Conservation (phyloP, 1,140 invertebrate genomes). For the Dryas iulia region DNA sequence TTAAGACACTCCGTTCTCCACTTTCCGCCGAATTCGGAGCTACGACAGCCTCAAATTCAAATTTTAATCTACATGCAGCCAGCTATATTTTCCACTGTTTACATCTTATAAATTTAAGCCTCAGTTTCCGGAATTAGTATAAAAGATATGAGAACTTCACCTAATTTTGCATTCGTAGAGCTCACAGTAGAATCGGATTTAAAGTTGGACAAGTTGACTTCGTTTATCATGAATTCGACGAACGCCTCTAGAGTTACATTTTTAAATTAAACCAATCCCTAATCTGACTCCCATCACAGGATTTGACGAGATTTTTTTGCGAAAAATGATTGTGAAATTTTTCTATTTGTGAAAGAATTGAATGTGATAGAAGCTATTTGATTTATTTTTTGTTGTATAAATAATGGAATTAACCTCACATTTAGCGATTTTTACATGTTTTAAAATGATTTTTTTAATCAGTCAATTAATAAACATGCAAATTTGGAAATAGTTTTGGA, state of each 20-base stretch:
- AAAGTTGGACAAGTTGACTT: neutral
- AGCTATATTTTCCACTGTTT: neutral
- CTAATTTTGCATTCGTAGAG: neutral
- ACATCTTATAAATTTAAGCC: neutral
- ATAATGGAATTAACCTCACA: neutral
- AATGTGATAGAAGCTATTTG: neutral
- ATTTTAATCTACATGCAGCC: neutral
- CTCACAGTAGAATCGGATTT: neutral
- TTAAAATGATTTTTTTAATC: too few species aligned
- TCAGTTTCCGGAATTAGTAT: neutral
- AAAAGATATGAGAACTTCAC: neutral
- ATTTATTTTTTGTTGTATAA: neutral
- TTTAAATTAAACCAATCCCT: neutral
- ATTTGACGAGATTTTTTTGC: neutral
- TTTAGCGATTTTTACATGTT: too few species aligned
- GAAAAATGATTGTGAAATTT: neutral
- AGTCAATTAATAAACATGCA: too few species aligned
- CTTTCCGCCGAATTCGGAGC: too few species aligned
- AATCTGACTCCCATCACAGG: neutral
- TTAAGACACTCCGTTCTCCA: too few species aligned
- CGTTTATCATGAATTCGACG: slow-evolving; percentile 2
- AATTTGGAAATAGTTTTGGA: too few species aligned
- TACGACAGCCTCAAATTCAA: too few species aligned
- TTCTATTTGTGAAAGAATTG: neutral
- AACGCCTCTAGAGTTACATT: neutral